Evolutionary conservation across 1,140 invertebrate species (phyloP), one percentile per base, ranked within the genome.

Genomic region (Helicoverpa armigera): DNA sequence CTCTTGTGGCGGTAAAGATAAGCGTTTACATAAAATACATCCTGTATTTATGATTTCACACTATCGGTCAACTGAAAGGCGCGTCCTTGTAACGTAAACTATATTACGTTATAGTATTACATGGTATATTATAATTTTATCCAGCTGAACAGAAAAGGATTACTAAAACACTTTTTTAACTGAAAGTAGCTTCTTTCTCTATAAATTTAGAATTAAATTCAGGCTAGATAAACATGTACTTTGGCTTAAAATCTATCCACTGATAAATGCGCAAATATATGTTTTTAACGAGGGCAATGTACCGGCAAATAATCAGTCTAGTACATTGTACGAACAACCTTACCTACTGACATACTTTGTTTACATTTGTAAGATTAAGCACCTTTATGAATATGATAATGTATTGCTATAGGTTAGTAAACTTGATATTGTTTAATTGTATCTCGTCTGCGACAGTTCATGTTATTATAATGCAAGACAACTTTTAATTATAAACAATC

Each of bases 241-340:
- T 18, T 58, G 54, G 10, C 7, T 43, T 7, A 65, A 65, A 65
- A 50, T 18, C 63, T 29, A 29, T 16, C 9, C 14, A 50, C 16
- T 18, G 9, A 67, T 67, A 67, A 13, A 65, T 35, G 7, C 4
- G 43, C 3, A 11, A 23, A 31, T 65, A 31, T 65, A 5, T n/a
- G n/a, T n/a, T 65, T 65, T 67, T 5, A 67, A 67, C 5, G 16
- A 10, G 63, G 35, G 35, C 63, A 50, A 50, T 67, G 63, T 67
- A 2, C 63, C 12, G n/a, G n/a, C 35, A 50, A 50, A 16, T 50
- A 67, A 67, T 48, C 31, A 16, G 31, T 48, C 14, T 43, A 2
- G n/a, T 35, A 35, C 29, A n/a, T 31, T n/a, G 61, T 13, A 43
- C 0, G 35, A 10, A n/a, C 14, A 14, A 48, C 14, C 14, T 67